Evolutionary conservation across 2,113 vertebrate species (phyloP).

Genomic region (Pongo abelii): DNA sequence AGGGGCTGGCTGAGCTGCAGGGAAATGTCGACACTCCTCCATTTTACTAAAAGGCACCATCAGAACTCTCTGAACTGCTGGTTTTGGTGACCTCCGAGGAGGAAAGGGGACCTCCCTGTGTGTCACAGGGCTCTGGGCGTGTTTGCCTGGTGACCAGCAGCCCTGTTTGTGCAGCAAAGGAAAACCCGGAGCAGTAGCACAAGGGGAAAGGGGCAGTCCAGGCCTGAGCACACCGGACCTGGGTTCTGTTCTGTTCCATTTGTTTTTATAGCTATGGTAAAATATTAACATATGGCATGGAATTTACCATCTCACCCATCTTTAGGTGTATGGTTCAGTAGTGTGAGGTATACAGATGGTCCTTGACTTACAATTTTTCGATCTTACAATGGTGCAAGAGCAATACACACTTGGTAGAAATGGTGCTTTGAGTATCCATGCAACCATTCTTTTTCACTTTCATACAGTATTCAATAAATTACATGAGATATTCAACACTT

Average conservation of each 20-base stretch:
- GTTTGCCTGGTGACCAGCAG: accelerated
- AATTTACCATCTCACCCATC: too few relatives aligned
- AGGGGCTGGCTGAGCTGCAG: background rate
- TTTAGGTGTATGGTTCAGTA: accelerated
- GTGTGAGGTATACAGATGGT: background rate
- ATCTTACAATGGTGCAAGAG: background rate
- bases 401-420: background rate
- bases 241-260: background rate
- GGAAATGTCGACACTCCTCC: too few relatives aligned
- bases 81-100: background rate
- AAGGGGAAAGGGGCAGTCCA: background rate
- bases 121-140: background rate
- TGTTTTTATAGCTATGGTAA: background rate
- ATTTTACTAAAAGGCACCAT: background rate
- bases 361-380: background rate
- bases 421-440: background rate
- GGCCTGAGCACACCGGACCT: background rate
- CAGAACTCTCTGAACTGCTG: background rate
- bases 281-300: accelerated
- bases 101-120: background rate
- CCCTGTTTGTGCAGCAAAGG: background rate
- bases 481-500: background rate
- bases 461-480: too few relatives aligned
- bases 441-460: background rate
- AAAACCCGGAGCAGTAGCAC: background rate